Percentiles rank a stretch among this genome's conserved stretches.
Conservation (phyloP, 2,113 vertebrate species). For the Nothocercus julius region DNA sequence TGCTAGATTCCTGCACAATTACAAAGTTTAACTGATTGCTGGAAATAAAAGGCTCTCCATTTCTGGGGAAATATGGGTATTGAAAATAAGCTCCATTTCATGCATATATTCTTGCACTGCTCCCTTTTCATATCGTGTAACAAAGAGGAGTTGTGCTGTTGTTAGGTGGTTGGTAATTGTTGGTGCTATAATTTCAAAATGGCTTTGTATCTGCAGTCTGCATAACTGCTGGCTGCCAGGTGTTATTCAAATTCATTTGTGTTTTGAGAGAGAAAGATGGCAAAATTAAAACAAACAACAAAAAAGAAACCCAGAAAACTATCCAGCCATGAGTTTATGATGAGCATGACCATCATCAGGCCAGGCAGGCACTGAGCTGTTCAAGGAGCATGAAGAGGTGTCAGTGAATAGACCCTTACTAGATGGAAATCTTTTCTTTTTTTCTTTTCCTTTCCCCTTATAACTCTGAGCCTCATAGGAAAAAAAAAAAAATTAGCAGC, state of each 20-base stretch:
- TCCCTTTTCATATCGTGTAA: not conserved
- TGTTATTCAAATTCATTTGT: not conserved
- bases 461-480: not conserved
- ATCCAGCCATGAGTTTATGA: not conserved
- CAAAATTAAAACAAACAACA: not conserved
- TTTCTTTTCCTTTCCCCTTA: not conserved
- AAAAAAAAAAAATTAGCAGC: not conserved
- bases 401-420: not conserved
- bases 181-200: not conserved
- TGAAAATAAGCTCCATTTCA: not conserved
- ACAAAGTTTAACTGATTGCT: not conserved
- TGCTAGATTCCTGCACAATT: not conserved
- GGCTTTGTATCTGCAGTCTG: not conserved
- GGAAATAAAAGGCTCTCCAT: not conserved
- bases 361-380: not conserved
- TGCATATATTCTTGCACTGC: not conserved
- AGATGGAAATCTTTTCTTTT: not conserved
- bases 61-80: not conserved
- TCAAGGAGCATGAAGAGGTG: not conserved
- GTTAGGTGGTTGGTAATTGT: not conserved
- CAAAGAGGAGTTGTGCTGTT: not conserved
- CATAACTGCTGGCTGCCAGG: not conserved
- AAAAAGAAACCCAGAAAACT: not conserved
- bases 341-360: not conserved
- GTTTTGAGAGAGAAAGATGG: not conserved